Percentiles rank a stretch among this genome's conserved stretches.
Evolutionary conservation across 2,113 vertebrate species (phyloP).

Genomic region (Solea solea): DNA sequence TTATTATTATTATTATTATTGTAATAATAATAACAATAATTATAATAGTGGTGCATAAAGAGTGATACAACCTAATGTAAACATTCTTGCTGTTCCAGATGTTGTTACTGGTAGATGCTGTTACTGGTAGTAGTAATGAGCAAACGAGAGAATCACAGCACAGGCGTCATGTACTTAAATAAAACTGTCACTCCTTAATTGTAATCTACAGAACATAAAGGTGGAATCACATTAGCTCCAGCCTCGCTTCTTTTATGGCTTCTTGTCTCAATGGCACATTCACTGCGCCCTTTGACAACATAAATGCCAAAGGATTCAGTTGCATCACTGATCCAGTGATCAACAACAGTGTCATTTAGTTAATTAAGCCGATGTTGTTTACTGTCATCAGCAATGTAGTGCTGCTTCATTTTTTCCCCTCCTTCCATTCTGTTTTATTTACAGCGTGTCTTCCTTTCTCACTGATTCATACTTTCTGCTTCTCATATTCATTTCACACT

Average conservation of each 20-base stretch:
- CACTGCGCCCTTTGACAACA: not conserved
- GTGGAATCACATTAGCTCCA: not conserved
- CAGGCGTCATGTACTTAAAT: not conserved
- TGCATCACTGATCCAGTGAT: not conserved
- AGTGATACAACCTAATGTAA: slow-evolving; percentile 10
- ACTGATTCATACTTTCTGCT: slow-evolving; percentile 56
- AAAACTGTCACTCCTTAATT: slow-evolving; percentile 32
- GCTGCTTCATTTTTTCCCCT: slow-evolving; percentile 39
- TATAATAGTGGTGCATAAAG: not conserved
- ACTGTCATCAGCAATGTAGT: slow-evolving; percentile 1
- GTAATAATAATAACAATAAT: too few species aligned
- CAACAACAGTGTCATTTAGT: slow-evolving; percentile 3
- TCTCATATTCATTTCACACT: slow-evolving; percentile 34
- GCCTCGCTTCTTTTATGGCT: not conserved
- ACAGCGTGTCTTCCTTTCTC: slow-evolving; percentile 38
- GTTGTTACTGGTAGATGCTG: too few species aligned
- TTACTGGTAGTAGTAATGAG: not conserved
- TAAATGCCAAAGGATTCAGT: not conserved
- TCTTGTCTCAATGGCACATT: not conserved
- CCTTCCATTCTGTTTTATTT: slow-evolving; percentile 32
- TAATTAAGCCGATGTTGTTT: not conserved
- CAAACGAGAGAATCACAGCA: not conserved
- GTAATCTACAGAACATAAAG: slow-evolving; percentile 29
- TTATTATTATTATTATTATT: too few species aligned
- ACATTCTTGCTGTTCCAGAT: too few species aligned